Percentiles rank a stretch among this genome's conserved stretches.
These are phyloP conservation scores for Bombus terrestris DNA, from an alignment of 1,140 invertebrate species.

Conservation along the genomic window DNA sequence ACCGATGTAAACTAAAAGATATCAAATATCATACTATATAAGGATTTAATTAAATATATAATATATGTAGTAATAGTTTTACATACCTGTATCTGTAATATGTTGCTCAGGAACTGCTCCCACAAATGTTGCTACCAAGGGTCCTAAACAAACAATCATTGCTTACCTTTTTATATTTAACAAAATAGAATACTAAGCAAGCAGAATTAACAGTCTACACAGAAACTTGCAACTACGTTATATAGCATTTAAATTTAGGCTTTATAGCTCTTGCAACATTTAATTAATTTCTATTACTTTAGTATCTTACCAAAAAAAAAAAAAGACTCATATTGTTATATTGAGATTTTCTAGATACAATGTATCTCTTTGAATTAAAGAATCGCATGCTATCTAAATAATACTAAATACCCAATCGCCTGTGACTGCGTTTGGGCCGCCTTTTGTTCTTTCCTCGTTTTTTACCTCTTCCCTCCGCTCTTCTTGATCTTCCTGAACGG, in stretches of 20 bases:
- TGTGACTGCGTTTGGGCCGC: conserved; percentile 76
- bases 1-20: conserved; percentile 72
- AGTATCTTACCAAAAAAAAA: not conserved
- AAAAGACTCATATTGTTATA: not conserved
- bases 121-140: conserved; percentile 75
- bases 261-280: too few species aligned
- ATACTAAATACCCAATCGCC: conserved; percentile 78
- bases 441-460: conserved; percentile 71
- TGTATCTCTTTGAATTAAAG: conserved; percentile 28
- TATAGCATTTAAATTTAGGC: too few species aligned
- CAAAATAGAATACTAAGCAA: not conserved
- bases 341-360: not conserved
- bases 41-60: not conserved
- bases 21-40: not conserved
- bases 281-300: not conserved
- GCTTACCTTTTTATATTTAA: not conserved
- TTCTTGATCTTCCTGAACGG: conserved; percentile 65
- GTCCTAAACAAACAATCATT: conserved; percentile 61
- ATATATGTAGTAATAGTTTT: not conserved
- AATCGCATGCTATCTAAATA: conserved; percentile 53
- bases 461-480: conserved; percentile 78
- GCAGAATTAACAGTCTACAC: not conserved
- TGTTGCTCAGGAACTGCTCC: conserved; percentile 77
- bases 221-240: too few species aligned
- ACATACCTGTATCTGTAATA: conserved; percentile 76